phyloP scores from a whole-genome alignment of 2,113 vertebrate species.

The Amphilophus citrinellus region DNA sequence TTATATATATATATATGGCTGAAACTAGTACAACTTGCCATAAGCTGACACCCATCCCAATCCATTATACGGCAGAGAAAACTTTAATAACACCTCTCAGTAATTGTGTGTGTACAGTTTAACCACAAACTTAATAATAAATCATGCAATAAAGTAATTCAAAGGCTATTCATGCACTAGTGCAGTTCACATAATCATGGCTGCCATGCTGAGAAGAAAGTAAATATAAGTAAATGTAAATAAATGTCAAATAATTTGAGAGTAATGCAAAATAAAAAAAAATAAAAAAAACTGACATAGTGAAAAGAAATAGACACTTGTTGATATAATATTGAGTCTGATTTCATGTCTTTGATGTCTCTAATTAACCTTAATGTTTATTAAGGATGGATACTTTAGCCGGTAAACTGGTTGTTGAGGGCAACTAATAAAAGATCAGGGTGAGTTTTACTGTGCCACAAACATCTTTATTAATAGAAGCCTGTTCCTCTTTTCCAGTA shows the following conservation, averaged over 20 bases:
- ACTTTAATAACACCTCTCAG: neutral
- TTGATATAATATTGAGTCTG: neutral
- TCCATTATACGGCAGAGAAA: neutral
- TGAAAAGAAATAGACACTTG: neutral
- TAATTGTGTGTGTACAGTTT: neutral
- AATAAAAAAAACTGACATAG: neutral
- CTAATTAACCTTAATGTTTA: neutral
- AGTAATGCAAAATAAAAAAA: too few relatives aligned
- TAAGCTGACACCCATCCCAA: neutral
- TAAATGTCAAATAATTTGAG: neutral
- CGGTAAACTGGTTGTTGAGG: neutral
- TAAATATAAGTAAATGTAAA: neutral
- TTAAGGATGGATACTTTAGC: neutral
- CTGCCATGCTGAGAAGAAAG: neutral
- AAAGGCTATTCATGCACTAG: neutral
- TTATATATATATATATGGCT: neutral
- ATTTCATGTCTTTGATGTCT: neutral
- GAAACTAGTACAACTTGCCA: neutral
- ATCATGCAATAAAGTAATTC: too few relatives aligned
- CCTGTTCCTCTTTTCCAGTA: slow-evolving; percentile 78
- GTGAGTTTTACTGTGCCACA: neutral
- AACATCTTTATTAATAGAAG: neutral
- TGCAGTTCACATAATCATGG: neutral
- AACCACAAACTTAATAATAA: neutral
- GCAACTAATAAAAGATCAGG: neutral